These are phyloP conservation scores for Larimichthys polyactis DNA, from an alignment of 2,113 vertebrate species.

Conservation along the genomic window DNA sequence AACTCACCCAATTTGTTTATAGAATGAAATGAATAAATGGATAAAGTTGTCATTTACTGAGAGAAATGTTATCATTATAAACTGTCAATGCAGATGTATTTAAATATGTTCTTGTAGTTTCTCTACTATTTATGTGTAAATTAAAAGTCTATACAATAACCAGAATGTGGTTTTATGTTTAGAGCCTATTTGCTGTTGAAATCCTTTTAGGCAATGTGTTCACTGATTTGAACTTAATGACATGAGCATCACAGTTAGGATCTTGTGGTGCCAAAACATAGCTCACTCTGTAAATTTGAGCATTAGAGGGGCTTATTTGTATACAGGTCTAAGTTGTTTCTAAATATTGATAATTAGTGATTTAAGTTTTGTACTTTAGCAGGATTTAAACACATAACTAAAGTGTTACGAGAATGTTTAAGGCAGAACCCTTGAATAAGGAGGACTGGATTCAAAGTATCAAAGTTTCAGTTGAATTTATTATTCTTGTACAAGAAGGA, in stretches of 20 bases:
- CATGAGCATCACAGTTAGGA: background rate
- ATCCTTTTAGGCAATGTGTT: background rate
- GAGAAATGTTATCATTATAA: conserved; percentile 85
- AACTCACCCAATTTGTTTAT: conserved; percentile 89
- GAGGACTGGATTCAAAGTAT: too few species aligned
- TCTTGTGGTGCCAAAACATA: background rate
- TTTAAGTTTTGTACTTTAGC: too few species aligned
- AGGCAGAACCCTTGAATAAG: too few species aligned
- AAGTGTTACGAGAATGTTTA: too few species aligned
- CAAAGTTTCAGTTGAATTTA: too few species aligned
- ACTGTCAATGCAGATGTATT: conserved; percentile 96
- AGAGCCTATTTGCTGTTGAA: background rate
- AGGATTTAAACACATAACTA: too few species aligned
- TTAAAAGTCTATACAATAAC: conserved; percentile 90
- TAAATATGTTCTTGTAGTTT: conserved; percentile 97
- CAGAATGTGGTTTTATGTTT: conserved; percentile 22
- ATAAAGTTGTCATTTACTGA: conserved; percentile 77
- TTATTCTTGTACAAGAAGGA: too few species aligned
- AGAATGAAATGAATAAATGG: conserved; percentile 89
- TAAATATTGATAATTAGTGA: too few species aligned
- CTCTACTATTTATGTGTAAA: conserved; percentile 99
- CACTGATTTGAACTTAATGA: background rate
- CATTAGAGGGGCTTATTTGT: background rate
- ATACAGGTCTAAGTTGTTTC: background rate
- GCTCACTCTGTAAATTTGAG: background rate